Conservation (phyloP, 2,888 invertebrate species). For the Callyntrura guangdongensis region DNA sequence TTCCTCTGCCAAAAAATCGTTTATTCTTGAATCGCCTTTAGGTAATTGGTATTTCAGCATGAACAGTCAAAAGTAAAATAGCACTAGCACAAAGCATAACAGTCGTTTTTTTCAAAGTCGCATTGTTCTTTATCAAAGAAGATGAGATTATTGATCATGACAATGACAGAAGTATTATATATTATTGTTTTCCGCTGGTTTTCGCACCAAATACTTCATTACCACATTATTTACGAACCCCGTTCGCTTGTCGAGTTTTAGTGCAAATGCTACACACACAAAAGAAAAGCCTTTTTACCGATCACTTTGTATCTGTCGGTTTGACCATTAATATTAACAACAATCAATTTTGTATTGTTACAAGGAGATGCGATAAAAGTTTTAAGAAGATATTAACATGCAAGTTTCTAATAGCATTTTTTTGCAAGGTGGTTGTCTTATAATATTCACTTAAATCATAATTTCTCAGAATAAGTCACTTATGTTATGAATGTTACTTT, state of each 20-base stretch:
- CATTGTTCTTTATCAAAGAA: slow-evolving; percentile 37
- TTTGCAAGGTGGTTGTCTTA: slow-evolving; percentile 48
- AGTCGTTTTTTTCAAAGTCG: slow-evolving; percentile 7
- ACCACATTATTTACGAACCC: background rate
- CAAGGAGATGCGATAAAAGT: background rate
- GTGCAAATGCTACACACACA: background rate
- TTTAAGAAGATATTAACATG: slow-evolving; percentile 34
- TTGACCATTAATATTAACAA: slow-evolving; percentile 31
- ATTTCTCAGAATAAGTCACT: slow-evolving; percentile 36
- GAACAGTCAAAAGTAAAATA: too few relatives aligned
- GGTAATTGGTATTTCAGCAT: background rate
- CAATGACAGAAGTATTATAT: slow-evolving; percentile 30
- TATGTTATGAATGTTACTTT: too few relatives aligned
- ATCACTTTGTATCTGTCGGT: slow-evolving; percentile 25
- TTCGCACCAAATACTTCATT: slow-evolving; percentile 23
- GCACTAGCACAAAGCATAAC: too few relatives aligned
- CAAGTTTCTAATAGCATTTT: slow-evolving; percentile 1
- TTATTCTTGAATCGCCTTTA: background rate
- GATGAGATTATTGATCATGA: slow-evolving; percentile 36
- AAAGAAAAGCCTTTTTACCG: background rate
- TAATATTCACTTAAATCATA: slow-evolving; percentile 37
- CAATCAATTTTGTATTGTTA: slow-evolving; percentile 28
- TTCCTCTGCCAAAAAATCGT: slow-evolving; percentile 6
- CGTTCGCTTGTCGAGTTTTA: background rate
- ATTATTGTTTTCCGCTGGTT: slow-evolving; percentile 20